Percentiles rank a stretch among this genome's conserved stretches.
Conservation (phyloP, 2,888 invertebrate genomes). For the Microplitis deprimator region DNA sequence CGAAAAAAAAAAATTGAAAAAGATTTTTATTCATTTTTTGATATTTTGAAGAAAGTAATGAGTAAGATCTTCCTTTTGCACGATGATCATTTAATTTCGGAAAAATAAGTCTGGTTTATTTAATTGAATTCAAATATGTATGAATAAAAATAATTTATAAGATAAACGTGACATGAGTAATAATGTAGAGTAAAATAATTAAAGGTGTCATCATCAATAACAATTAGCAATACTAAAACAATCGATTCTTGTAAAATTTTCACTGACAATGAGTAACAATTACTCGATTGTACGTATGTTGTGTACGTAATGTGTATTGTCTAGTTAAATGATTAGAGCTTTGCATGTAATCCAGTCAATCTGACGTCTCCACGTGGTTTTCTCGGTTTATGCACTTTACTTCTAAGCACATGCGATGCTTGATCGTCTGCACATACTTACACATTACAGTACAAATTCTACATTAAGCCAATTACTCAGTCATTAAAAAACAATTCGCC, state of each 20-base stretch:
- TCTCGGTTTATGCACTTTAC: slow-evolving; percentile 40
- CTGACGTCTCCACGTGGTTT: slow-evolving; percentile 36
- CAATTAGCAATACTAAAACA: background rate
- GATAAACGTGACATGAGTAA: background rate
- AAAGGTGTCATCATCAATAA: background rate
- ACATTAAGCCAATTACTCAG: background rate
- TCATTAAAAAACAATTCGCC: background rate
- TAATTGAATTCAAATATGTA: no score
- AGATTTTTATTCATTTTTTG: no score
- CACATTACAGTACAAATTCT: slow-evolving; percentile 24
- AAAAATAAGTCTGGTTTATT: no score
- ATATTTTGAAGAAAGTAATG: no score
- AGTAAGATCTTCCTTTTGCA: no score
- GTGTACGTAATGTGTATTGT: slow-evolving; percentile 10
- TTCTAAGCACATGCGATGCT: slow-evolving; percentile 60
- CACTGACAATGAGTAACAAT: background rate
- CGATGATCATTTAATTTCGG: no score
- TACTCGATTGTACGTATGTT: background rate
- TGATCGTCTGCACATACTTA: slow-evolving; percentile 56
- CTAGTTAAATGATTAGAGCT: slow-evolving; percentile 20
- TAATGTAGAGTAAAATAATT: background rate
- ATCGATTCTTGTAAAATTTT: background rate
- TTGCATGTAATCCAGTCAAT: slow-evolving; percentile 35
- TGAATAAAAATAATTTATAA: background rate
- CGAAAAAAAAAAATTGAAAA: no score